phyloP scores from a whole-genome alignment of 2,113 vertebrate species.

The Pedetes capensis region DNA sequence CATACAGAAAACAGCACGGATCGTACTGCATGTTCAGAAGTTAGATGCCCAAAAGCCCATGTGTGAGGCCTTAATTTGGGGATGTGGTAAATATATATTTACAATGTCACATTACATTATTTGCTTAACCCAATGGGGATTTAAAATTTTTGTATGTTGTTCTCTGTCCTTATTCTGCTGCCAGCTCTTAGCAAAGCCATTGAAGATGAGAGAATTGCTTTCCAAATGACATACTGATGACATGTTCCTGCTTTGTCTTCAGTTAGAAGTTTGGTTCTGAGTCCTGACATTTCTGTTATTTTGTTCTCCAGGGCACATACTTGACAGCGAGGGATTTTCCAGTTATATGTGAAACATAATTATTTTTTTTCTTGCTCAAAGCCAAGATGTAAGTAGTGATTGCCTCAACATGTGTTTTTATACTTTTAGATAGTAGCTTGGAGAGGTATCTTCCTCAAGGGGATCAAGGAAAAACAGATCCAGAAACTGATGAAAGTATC shows the following conservation, averaged over 20 bases:
- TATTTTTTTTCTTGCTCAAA: not conserved
- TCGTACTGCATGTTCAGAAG: not conserved
- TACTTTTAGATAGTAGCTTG: not conserved
- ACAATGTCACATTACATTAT: not conserved
- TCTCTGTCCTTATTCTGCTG: not conserved
- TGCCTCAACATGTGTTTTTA: not conserved
- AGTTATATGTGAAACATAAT: not conserved
- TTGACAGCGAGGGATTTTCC: slow-evolving; percentile 1
- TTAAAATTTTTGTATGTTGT: not conserved
- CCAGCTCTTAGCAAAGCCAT: not conserved
- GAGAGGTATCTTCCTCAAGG: not conserved
- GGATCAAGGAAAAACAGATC: not conserved
- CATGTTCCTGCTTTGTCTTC: not conserved
- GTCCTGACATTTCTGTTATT: not conserved
- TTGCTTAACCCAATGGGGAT: not conserved
- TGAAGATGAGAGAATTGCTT: not conserved
- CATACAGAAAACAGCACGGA: not conserved
- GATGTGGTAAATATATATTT: not conserved
- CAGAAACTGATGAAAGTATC: not conserved
- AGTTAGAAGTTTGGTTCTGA: not conserved
- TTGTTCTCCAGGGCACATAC: not conserved
- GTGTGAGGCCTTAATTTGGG: not conserved
- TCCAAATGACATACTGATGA: not conserved
- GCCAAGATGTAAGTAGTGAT: not conserved
- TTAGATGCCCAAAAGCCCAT: not conserved